Evolutionary conservation across 2,888 invertebrate genomes (phyloP).

Genomic region (Flexamia atlantica): DNA sequence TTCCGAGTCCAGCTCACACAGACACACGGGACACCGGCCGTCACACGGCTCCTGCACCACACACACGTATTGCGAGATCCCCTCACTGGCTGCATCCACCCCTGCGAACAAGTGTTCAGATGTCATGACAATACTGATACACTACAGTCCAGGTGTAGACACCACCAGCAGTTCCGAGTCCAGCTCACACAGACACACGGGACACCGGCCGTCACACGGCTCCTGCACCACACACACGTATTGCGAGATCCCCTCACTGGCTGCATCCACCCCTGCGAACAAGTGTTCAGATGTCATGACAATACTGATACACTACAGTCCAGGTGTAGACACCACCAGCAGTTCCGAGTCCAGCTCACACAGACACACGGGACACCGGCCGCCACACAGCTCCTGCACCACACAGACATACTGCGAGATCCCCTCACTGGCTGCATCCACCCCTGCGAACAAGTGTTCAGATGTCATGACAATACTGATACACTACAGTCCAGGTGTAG

Average conservation of each 20-base stretch:
- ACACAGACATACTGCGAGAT: conserved; percentile 85
- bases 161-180: conserved; percentile 76
- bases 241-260: conserved; percentile 82
- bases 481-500: conserved; percentile 90
- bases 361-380: conserved; percentile 83
- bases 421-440: conserved; percentile 79
- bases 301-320: conserved; percentile 88
- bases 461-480: conserved; percentile 78
- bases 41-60: conserved; percentile 80
- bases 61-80: conserved; percentile 84
- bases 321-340: conserved; percentile 84
- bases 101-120: conserved; percentile 72
- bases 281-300: too few relatives aligned
- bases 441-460: conserved; percentile 72
- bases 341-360: conserved; percentile 76
- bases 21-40: conserved; percentile 82
- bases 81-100: conserved; percentile 79
- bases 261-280: conserved; percentile 76
- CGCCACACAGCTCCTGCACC: conserved; percentile 78
- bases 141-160: conserved; percentile 88
- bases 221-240: conserved; percentile 84
- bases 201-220: conserved; percentile 79
- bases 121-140: conserved; percentile 82
- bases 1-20: conserved; percentile 77
- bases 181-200: conserved; percentile 82